Evolutionary conservation across 1,140 invertebrate genomes (phyloP), one percentile per base, ranked within the genome.

Genomic region (Chironomus striatipennis): DNA sequence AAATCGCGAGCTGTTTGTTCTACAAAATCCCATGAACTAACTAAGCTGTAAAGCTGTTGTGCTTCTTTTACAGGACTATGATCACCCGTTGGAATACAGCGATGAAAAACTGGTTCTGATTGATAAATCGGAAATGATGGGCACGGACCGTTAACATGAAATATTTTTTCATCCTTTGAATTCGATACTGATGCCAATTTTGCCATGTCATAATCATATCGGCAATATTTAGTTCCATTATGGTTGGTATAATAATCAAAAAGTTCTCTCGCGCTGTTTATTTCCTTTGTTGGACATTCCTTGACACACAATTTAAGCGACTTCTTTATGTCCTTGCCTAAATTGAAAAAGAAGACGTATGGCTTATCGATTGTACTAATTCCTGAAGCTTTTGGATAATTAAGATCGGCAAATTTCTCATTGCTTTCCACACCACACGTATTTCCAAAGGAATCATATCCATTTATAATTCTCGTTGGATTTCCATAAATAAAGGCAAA

Each of bases 391-490:
- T 12, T 21, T 20, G 15, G 15, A 43, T 93, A 83, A 7, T 90
- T 87, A 77, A 92, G 86, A 77, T 89, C 88, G 42, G 88, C 88
- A 76, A 93, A 88, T 76, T 89, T 88, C 76, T 88, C 87, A 81
- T 93, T 93, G 76, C 89, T 89, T 77, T 90, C 88, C 70, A 91
- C 89, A 21, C 95, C 95, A 84, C 96, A 98, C 42, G 93, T 95
- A 82, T 98, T 97, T n/a, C 95, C 95, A 86, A 94, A 97, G 77
- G 93, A 96, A 81, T 98, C 95, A 83, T 94, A 96, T 70, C 96
- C 95, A 86, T 96, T 94, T 75, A 96, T 90, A 7, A 97, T 86
- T 76, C 94, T 86, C 77, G 90, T 82, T 4, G 94, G 94, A 84
- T 94, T 94, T 0, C 95, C 95, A 84, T 94, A 94, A 8, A 93